Percentiles rank a stretch among this genome's conserved stretches.
Evolutionary conservation across 2,113 vertebrate genomes (phyloP).

Genomic region (Poecile atricapillus): DNA sequence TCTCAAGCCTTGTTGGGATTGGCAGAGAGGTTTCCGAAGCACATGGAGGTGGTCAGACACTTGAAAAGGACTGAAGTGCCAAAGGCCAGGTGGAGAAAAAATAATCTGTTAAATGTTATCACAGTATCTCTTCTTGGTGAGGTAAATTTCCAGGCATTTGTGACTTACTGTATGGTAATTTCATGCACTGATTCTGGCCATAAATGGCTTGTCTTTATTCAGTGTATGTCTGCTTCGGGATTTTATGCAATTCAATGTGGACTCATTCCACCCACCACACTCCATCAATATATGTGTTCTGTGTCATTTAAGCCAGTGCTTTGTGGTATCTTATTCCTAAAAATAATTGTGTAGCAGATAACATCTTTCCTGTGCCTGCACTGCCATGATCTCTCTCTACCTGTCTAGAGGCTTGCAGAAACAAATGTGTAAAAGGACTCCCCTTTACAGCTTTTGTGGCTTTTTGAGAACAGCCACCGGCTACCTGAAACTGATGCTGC

Average conservation of each 20-base stretch:
- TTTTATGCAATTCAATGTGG: not conserved
- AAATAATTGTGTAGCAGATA: not conserved
- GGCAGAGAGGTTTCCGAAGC: constrained; percentile 56
- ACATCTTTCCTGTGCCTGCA: not conserved
- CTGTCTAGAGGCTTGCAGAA: not conserved
- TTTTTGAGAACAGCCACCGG: constrained; percentile 14
- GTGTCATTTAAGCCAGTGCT: not conserved
- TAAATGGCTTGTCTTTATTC: not conserved
- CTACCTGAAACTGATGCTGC: not conserved
- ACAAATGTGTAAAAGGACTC: not conserved
- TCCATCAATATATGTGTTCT: not conserved
- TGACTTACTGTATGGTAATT: not conserved
- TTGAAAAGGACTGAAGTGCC: constrained; percentile 39
- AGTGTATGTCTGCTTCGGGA: not conserved
- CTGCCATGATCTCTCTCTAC: not conserved
- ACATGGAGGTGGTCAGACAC: constrained; percentile 52
- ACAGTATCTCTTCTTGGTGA: constrained; percentile 19
- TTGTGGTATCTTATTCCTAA: not conserved
- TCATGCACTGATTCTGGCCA: not conserved
- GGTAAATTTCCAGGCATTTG: constrained; percentile 4
- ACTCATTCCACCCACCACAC: not conserved
- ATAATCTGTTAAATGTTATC: constrained; percentile 21
- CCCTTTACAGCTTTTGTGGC: not conserved
- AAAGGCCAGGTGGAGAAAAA: constrained; percentile 37
- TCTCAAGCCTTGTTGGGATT: constrained; percentile 56